These are phyloP conservation scores for Tupaia chinensis DNA, from an alignment of 2,113 vertebrate species.

Conservation along the genomic window DNA sequence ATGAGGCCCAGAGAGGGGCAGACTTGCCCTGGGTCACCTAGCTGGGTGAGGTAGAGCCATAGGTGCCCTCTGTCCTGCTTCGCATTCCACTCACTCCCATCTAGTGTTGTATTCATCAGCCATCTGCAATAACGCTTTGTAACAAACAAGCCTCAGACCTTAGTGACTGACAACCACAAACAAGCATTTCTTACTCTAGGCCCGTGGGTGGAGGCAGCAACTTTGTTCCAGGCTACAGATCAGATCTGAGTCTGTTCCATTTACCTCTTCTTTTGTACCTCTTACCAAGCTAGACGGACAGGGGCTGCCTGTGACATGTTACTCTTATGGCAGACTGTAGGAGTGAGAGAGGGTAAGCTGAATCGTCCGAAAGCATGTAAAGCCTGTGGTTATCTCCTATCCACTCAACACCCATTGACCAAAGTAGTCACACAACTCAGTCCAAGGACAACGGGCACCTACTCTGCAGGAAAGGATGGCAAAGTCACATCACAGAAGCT, in stretches of 20 bases:
- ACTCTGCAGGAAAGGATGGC: no score
- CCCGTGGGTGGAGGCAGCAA: accelerated
- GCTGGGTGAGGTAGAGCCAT: neutral
- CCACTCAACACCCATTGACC: accelerated
- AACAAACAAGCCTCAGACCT: neutral
- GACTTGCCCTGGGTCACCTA: accelerated
- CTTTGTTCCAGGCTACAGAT: neutral
- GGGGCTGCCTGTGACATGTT: neutral
- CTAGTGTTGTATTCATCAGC: neutral
- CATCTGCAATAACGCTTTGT: neutral
- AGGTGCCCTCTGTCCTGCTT: neutral
- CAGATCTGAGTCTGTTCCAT: neutral
- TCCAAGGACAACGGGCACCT: no score
- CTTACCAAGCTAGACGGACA: neutral
- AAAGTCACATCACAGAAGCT: neutral
- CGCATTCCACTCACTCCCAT: accelerated
- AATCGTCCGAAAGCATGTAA: accelerated
- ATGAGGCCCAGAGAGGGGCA: neutral
- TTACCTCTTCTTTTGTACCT: neutral
- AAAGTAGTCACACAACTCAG: neutral
- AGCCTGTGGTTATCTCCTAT: neutral
- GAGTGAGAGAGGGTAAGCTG: no score
- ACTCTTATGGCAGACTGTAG: accelerated
- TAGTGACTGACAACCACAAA: neutral
- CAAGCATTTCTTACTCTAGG: accelerated